phyloP scores from a whole-genome alignment of 1,140 invertebrate species.

The Caenorhabditis elegans region WBcel235 BX284606.5:12005001-12005500 shows the following conservation, averaged over 20 bases:
- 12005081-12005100: background rate
- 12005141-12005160: background rate
- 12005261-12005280: background rate
- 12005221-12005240: background rate
- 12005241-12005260: background rate
- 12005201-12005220: background rate
- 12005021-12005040: conserved; percentile 1
- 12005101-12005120: conserved; percentile 14
- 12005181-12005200: background rate
- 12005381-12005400: too few species aligned
- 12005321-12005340: too few species aligned
- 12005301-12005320: too few species aligned
- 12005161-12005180: background rate
- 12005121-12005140: conserved; percentile 19
- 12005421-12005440: too few species aligned
- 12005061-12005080: background rate
- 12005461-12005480: too few species aligned
- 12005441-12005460: too few species aligned
- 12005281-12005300: too few species aligned
- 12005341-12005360: too few species aligned
- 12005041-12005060: background rate
- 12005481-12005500: too few species aligned
- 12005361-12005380: too few species aligned
- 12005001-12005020: background rate
- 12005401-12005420: too few species aligned